Conservation (phyloP, 23 tunicate species). For the Styela clava region DNA sequence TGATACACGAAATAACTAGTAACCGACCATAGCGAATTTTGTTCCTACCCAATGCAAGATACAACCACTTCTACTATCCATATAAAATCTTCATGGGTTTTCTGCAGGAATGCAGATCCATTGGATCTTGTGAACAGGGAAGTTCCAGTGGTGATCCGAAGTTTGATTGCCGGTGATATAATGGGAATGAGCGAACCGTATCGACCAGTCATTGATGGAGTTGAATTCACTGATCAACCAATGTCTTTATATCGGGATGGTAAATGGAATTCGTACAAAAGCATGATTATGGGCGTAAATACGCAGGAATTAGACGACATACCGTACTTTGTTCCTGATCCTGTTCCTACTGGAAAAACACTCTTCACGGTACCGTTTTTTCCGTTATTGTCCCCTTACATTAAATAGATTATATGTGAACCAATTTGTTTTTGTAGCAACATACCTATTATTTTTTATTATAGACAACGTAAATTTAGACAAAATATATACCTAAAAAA, state of each 20-base stretch:
- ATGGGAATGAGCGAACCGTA: constrained; percentile 27
- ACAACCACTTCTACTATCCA: too few relatives aligned
- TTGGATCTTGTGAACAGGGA: neutral
- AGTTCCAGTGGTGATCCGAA: constrained; percentile 26
- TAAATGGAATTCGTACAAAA: constrained; percentile 31
- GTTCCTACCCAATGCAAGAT: too few relatives aligned
- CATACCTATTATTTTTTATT: too few relatives aligned
- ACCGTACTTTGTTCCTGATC: constrained; percentile 6
- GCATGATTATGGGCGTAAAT: constrained; percentile 28
- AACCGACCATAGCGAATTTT: too few relatives aligned
- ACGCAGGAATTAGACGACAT: constrained; percentile 1
- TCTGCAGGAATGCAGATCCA: constrained; percentile 13
- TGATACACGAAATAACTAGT: too few relatives aligned
- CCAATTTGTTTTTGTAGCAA: too few relatives aligned
- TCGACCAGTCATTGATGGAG: constrained; percentile 37
- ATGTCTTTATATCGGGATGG: constrained; percentile 29
- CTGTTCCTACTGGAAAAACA: constrained; percentile 3
- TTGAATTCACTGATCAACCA: constrained; percentile 28
- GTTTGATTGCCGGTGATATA: constrained; percentile 24
- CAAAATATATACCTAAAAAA: too few relatives aligned
- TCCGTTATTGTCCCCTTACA: too few relatives aligned
- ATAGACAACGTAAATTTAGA: too few relatives aligned
- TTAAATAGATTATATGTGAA: too few relatives aligned
- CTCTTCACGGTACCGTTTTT: neutral
- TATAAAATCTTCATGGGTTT: too few relatives aligned